A percentile compares a stretch with the other conserved stretches of the same genome.
phyloP scores from a whole-genome alignment of 1,140 invertebrate species.

The Dinoponera quadriceps region DNA sequence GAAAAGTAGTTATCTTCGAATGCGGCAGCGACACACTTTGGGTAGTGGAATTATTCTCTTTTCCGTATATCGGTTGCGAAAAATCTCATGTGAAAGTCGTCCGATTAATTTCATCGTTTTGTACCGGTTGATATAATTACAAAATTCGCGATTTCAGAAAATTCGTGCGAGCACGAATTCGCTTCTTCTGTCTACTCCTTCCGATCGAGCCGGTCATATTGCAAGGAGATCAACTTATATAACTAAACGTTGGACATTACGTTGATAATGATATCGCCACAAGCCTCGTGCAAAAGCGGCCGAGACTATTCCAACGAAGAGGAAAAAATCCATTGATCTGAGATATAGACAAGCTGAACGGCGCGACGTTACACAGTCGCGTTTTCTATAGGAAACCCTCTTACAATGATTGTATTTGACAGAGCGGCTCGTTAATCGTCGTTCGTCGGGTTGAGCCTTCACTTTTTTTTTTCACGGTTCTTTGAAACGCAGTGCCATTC shows the following conservation, averaged over 20 bases:
- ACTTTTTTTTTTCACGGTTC: constrained; percentile 41
- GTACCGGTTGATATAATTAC: background rate
- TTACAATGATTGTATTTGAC: constrained; percentile 57
- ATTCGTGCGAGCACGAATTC: background rate
- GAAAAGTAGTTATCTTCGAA: background rate
- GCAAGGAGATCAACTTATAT: background rate
- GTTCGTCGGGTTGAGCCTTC: constrained; percentile 41
- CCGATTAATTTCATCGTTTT: background rate
- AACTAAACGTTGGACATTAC: background rate
- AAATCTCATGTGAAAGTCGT: background rate
- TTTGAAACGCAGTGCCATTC: constrained; percentile 62
- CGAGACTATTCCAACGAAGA: background rate
- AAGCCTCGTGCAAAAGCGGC: background rate
- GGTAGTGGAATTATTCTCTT: background rate
- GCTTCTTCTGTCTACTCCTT: background rate
- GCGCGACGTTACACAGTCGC: constrained; percentile 45
- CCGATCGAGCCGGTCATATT: background rate
- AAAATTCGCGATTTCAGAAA: background rate
- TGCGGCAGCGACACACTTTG: background rate
- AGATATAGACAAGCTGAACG: constrained; percentile 32
- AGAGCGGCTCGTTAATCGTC: constrained; percentile 59
- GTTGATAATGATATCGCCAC: constrained; percentile 7
- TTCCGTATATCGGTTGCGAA: background rate
- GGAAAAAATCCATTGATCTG: constrained; percentile 37
- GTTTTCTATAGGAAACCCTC: constrained; percentile 48